Conservation (phyloP, 1,140 invertebrate genomes). For the Triops longicaudatus region DNA sequence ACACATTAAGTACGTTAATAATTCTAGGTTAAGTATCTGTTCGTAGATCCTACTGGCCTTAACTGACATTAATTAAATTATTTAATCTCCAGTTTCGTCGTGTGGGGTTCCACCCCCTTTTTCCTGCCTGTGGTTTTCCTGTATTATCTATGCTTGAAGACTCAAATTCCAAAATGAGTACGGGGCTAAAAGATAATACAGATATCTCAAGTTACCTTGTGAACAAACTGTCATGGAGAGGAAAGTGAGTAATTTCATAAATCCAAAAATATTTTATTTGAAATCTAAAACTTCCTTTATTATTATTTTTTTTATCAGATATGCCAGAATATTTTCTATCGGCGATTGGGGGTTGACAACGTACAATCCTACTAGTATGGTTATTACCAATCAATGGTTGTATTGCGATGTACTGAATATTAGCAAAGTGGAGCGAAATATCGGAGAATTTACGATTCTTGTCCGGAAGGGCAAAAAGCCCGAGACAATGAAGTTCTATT, state of each 20-base stretch:
- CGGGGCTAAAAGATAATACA: background rate
- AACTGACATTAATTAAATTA: background rate
- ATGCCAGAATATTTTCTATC: constrained; percentile 95
- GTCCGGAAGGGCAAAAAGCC: constrained; percentile 76
- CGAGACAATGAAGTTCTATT: constrained; percentile 95
- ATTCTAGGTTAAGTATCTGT: background rate
- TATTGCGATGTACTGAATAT: constrained; percentile 74
- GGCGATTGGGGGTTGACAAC: constrained; percentile 92
- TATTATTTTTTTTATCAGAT: constrained; percentile 49
- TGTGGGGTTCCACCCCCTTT: constrained; percentile 13
- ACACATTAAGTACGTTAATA: background rate
- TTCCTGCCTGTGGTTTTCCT: background rate
- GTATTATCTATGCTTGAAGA: background rate
- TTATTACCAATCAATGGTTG: constrained; percentile 92
- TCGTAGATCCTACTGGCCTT: background rate
- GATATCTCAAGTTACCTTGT: background rate
- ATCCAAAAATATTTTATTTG: no score
- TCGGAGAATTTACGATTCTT: constrained; percentile 69
- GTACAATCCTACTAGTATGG: constrained; percentile 87
- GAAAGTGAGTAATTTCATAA: background rate
- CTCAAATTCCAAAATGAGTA: background rate
- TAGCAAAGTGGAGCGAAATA: constrained; percentile 48
- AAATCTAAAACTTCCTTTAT: no score
- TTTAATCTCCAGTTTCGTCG: background rate
- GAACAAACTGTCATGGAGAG: background rate